Evolutionary conservation across 2,797 vertebrate genomes (phyloP).

Genomic region (Xiphophorus birchmanni): DNA sequence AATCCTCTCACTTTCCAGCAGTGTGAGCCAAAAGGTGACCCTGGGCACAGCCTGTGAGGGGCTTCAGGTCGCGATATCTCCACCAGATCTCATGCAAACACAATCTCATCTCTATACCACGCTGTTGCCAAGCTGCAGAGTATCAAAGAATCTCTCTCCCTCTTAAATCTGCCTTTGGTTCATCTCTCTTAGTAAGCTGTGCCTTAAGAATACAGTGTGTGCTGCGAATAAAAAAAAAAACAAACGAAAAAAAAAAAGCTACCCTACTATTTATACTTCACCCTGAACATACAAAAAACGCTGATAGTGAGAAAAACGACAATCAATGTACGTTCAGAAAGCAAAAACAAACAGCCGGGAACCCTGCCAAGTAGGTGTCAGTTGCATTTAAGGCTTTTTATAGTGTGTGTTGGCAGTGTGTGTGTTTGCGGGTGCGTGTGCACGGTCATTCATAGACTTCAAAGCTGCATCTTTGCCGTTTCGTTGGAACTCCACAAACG

Average conservation of each 20-base stretch:
- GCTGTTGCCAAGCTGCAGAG: conserved; percentile 2
- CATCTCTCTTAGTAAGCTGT: conserved; percentile 55
- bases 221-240: conserved; percentile 50
- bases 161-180: conserved; percentile 46
- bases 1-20: conserved; percentile 84
- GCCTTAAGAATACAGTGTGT: conserved; percentile 80
- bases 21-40: conserved; percentile 79
- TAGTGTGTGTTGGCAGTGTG: conserved; percentile 61
- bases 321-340: conserved; percentile 48
- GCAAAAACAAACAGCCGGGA: conserved; percentile 14
- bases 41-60: conserved; percentile 64
- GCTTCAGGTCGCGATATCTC: conserved; percentile 5
- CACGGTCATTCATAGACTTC: conserved; percentile 21
- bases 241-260: conserved; percentile 3
- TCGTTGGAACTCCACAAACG: conserved; percentile 44
- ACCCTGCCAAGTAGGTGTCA: conserved; percentile 47
- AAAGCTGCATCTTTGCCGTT: conserved; percentile 28
- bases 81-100: conserved; percentile 9
- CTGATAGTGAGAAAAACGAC: conserved; percentile 60
- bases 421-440: conserved; percentile 40
- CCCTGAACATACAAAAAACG: conserved; percentile 66
- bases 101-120: not conserved
- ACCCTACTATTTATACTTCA: conserved; percentile 61
- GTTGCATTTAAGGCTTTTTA: conserved; percentile 74
- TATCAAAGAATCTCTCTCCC: conserved; percentile 3